Percentiles rank a stretch among this genome's conserved stretches.
These are phyloP conservation scores for Aspidapion aeneum DNA, from an alignment of 2,888 invertebrate genomes.

Conservation along the genomic window DNA sequence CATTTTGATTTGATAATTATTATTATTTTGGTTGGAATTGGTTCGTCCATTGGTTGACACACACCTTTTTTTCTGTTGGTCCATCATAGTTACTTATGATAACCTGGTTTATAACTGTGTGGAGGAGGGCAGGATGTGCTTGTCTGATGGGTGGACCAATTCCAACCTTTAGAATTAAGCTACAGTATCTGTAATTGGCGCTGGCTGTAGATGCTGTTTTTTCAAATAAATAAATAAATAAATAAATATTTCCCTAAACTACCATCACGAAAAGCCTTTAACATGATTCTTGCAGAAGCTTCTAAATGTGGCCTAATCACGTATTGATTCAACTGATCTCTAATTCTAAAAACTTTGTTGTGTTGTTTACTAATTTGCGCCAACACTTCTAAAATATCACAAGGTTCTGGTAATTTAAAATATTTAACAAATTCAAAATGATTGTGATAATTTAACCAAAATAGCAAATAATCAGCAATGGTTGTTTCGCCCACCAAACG, in stretches of 20 bases:
- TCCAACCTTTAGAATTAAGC: no score
- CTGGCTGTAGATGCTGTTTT: no score
- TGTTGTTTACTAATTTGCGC: constrained; percentile 53
- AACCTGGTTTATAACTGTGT: no score
- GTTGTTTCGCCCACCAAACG: constrained; percentile 79
- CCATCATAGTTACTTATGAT: no score
- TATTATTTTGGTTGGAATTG: no score
- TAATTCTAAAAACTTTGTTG: constrained; percentile 50
- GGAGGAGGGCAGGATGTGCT: no score
- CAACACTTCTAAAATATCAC: constrained; percentile 69
- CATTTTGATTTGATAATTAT: no score
- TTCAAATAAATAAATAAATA: no score
- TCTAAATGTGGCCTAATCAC: constrained; percentile 63
- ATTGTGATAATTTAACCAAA: constrained; percentile 74
- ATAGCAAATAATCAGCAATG: constrained; percentile 88
- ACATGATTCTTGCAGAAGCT: constrained; percentile 62
- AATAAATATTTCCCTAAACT: constrained; percentile 65
- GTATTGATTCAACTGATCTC: constrained; percentile 52
- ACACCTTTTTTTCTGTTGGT: no score
- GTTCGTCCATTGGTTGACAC: no score
- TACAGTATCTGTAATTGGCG: no score
- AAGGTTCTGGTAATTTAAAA: constrained; percentile 65
- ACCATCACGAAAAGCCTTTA: constrained; percentile 69
- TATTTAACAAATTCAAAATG: constrained; percentile 58
- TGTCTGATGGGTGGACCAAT: no score